Conservation (phyloP, 1,140 invertebrate species). For the Hylyphantes graminicola region DNA sequence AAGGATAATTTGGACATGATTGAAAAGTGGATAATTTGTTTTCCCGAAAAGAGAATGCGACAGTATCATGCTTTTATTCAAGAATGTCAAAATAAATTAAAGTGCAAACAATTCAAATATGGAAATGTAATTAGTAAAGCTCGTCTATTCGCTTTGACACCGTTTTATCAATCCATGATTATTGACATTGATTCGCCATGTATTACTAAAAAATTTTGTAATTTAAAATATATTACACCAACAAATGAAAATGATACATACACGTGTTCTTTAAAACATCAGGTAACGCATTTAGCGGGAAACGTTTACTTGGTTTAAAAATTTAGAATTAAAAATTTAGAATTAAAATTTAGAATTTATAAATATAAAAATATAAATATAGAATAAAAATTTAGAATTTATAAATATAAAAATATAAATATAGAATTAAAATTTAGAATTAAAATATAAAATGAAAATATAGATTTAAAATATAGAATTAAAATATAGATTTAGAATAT, state of each 20-base stretch:
- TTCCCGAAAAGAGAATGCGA: constrained; percentile 18
- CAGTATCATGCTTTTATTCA: constrained; percentile 1
- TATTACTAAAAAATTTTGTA: constrained; percentile 2
- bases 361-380: not conserved
- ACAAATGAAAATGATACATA: not conserved
- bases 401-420: not conserved
- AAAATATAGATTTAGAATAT: no score
- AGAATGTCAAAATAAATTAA: constrained; percentile 19
- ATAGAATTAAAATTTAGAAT: not conserved
- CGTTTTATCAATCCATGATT: constrained; percentile 13
- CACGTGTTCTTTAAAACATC: not conserved
- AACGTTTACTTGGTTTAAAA: constrained; percentile 4
- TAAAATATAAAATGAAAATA: no score
- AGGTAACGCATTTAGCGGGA: not conserved
- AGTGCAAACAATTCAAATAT: constrained; percentile 12
- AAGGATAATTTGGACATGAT: constrained; percentile 3
- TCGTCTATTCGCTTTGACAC: constrained; percentile 5
- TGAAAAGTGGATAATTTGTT: constrained; percentile 29
- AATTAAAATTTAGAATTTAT: not conserved
- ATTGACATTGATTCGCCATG: not conserved
- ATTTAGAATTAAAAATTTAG: not conserved
- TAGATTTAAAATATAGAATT: no score
- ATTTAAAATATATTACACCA: constrained; percentile 12
- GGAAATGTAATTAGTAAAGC: constrained; percentile 16
- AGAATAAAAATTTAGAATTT: not conserved